Evolutionary conservation across 1,140 invertebrate species (phyloP).

Genomic region (Anastrepha obliqua): DNA sequence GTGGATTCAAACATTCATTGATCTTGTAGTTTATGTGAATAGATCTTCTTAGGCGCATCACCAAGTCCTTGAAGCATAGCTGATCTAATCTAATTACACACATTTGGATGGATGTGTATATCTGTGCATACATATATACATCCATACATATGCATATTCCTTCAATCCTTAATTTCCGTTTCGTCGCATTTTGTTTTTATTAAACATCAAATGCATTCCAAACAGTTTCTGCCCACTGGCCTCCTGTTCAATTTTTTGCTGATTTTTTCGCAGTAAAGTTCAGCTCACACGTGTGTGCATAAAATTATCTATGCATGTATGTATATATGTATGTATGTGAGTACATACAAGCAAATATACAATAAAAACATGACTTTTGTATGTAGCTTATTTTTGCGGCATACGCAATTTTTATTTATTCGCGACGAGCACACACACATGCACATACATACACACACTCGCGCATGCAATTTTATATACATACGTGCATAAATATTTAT

Average conservation of each 20-base stretch:
- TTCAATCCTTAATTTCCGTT: too few relatives aligned
- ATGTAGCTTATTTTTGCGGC: neutral
- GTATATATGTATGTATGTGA: neutral
- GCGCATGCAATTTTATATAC: too few relatives aligned
- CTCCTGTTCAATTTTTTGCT: neutral
- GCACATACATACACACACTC: neutral
- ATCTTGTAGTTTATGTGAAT: too few relatives aligned
- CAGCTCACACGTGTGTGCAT: neutral
- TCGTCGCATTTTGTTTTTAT: too few relatives aligned
- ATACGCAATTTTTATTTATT: neutral
- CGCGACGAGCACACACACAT: neutral
- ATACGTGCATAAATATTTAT: neutral
- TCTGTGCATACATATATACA: too few relatives aligned
- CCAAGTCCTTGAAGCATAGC: too few relatives aligned
- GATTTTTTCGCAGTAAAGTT: neutral
- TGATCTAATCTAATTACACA: too few relatives aligned
- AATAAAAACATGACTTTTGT: neutral
- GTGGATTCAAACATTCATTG: too few relatives aligned
- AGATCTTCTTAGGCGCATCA: too few relatives aligned
- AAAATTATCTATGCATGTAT: neutral
- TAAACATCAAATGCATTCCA: neutral
- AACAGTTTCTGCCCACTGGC: neutral
- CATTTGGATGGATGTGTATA: too few relatives aligned
- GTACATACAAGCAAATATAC: neutral
- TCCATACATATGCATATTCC: too few relatives aligned